Base-by-base conservation (phyloP, 2,113 vertebrate genomes). In the Chionis minor region DNA sequence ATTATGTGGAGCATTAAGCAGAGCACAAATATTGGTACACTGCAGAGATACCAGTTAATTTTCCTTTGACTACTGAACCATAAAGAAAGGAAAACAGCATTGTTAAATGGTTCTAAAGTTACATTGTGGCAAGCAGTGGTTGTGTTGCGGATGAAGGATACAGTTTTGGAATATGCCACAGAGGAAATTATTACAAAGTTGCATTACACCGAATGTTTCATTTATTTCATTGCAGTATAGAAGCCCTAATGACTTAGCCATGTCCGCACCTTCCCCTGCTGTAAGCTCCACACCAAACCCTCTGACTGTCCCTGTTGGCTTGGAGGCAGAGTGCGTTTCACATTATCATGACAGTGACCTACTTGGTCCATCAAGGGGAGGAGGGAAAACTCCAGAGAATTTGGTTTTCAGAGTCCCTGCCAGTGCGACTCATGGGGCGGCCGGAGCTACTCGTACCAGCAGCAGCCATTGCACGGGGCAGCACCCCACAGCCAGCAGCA, bases 1-100 rank as follows among this genome's bases (percentile, higher is more conserved):
- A 93, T 78, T 93, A 78, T 51, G 69, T 73, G 73, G 54, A 86
- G 17, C 81, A 61, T 81, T 96, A 94, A 92, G 65, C 54, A 81
- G 69, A 84, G 47, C 65, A 78, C 61, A 95, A 92, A 92, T 94
- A 93, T 86, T 84, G 61, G 86, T 92, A 93, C 49, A 40, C 61
- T 81, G 83, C 38, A 63, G 61, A 95, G 47, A 71, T 52, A 73
- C 67, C 88, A 45, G 81, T 91, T 94, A 89, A 81, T 95, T 95
- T 83, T 91, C 72, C 65, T 93, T 75, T 94, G 80, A 56, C 86
- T 92, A 45, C 45, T 75, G 94, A 94, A 81, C 86, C 81, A 30
- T 89, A 83, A 91, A 91, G 55, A 89, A 89, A 93, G 70, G 69
- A 75, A 95, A 94, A 56, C 49, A 49, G 42, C 47, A 7, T 45